A percentile compares a stretch with the other conserved stretches of the same genome.
Evolutionary conservation across 1,140 invertebrate genomes (phyloP).

Genomic region (Nymphalis io): DNA sequence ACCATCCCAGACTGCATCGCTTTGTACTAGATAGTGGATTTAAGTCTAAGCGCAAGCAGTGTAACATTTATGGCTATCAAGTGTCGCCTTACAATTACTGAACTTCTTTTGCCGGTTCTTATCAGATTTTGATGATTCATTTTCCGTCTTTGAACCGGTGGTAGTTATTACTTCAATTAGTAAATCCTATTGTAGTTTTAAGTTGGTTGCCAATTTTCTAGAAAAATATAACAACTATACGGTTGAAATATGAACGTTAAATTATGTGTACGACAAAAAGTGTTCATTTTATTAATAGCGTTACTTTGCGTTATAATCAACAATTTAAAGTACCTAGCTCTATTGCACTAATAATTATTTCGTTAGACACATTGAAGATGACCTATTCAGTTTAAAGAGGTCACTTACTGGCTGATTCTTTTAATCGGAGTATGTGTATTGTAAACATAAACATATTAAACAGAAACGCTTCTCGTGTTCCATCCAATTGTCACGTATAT

Average conservation of each 20-base stretch:
- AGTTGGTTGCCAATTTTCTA: background rate
- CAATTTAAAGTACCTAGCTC: background rate
- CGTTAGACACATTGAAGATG: background rate
- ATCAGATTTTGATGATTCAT: no score
- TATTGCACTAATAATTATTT: background rate
- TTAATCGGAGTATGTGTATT: constrained; percentile 5
- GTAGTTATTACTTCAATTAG: no score
- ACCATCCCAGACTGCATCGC: no score
- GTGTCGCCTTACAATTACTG: no score
- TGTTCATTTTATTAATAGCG: background rate
- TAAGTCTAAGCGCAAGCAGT: no score
- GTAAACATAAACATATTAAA: constrained; percentile 4
- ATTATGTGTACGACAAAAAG: background rate
- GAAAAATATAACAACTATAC: no score
- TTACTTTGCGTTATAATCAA: constrained; percentile 1
- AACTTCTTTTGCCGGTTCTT: no score
- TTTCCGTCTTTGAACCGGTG: no score
- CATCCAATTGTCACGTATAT: constrained; percentile 32
- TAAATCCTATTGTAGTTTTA: background rate
- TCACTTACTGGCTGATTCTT: constrained; percentile 1
- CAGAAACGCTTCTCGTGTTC: constrained; percentile 20
- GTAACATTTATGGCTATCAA: no score
- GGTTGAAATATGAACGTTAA: no score
- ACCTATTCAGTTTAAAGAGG: constrained; percentile 1
- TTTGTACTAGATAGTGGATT: no score